Evolutionary conservation across 2,888 invertebrate genomes (phyloP).

Genomic region (Dryocosmus kuriphilus): DNA sequence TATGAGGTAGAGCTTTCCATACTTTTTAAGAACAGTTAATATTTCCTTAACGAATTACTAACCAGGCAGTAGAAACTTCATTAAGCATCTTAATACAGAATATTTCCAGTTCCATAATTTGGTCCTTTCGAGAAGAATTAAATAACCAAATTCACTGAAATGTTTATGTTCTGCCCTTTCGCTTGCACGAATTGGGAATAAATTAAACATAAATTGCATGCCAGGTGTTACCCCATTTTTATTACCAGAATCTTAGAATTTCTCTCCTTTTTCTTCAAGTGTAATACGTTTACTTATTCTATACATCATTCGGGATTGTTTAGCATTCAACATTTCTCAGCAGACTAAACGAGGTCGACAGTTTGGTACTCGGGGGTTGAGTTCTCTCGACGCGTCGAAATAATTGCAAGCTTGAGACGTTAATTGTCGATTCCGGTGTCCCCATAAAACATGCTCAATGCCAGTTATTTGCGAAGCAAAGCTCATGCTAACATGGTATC

Average conservation of each 20-base stretch:
- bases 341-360: background rate
- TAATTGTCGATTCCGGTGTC: conserved; percentile 18
- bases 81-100: background rate
- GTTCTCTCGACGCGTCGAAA: background rate
- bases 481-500: conserved; percentile 36
- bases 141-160: conserved; percentile 15
- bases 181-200: background rate
- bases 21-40: too few relatives aligned
- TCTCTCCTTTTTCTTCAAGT: background rate
- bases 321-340: background rate
- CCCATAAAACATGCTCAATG: conserved; percentile 41
- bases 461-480: conserved; percentile 40
- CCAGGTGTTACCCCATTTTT: conserved; percentile 5
- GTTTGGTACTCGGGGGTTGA: background rate
- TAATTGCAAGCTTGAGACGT: conserved; percentile 22
- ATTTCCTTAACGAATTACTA: background rate
- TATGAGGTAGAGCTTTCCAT: too few relatives aligned
- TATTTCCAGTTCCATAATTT: background rate
- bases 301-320: background rate
- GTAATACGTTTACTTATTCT: background rate
- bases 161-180: background rate
- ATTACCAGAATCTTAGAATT: background rate
- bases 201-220: conserved; percentile 29
- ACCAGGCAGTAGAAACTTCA: background rate
- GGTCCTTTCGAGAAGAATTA: background rate